Evolutionary conservation across 2,888 invertebrate genomes (phyloP).

Genomic region (Drosophila mulleri): DNA sequence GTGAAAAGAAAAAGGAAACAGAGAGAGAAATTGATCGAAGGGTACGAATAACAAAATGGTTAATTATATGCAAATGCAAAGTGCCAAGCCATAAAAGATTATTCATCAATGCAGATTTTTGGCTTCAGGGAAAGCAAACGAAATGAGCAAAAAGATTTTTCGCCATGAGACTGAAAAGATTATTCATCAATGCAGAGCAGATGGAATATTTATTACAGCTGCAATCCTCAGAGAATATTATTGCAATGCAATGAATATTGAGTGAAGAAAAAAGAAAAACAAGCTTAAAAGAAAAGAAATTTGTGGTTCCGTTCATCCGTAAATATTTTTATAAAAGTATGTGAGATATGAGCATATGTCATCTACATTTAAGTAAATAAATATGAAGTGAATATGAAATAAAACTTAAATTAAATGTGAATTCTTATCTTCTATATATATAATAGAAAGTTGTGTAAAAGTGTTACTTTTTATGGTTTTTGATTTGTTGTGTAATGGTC

Average conservation of each 20-base stretch:
- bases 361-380: no score
- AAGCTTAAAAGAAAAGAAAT: no score
- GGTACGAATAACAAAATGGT: conserved; percentile 41
- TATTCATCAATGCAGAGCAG: conserved; percentile 13
- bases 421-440: no score
- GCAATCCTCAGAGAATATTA: neutral
- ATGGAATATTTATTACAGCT: conserved; percentile 1
- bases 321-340: no score
- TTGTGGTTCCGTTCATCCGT: no score
- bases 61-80: conserved; percentile 67
- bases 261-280: no score
- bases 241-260: neutral
- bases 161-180: neutral
- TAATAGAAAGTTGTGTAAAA: no score
- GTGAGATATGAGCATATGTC: no score
- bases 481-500: no score
- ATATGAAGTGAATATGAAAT: no score
- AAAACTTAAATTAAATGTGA: no score
- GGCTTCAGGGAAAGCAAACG: neutral
- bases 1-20: conserved; percentile 6
- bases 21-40: neutral
- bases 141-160: neutral
- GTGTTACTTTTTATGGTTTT: no score
- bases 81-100: conserved; percentile 21
- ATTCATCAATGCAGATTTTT: conserved; percentile 23